Evolutionary conservation across 1,140 invertebrate species (phyloP).

Genomic region (Atta colombica): DNA sequence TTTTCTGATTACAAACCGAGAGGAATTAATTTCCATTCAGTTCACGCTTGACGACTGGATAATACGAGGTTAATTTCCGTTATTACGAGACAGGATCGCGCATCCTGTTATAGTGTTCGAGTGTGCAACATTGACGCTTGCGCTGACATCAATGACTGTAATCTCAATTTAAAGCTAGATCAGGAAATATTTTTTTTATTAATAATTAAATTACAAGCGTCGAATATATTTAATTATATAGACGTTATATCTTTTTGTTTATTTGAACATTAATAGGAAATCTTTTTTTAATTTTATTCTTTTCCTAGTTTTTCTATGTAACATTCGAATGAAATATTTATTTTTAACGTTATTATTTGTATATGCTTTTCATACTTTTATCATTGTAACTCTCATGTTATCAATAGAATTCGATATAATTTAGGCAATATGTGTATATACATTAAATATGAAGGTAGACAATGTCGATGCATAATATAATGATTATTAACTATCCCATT

Average conservation of each 20-base stretch:
- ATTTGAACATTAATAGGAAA: not conserved
- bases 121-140: not conserved
- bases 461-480: not conserved
- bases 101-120: constrained; percentile 35
- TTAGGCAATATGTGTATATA: not conserved
- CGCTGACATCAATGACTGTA: constrained; percentile 6
- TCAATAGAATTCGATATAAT: constrained; percentile 13
- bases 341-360: constrained; percentile 19
- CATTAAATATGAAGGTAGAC: not conserved
- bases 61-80: constrained; percentile 34
- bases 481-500: constrained; percentile 10
- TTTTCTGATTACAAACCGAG: constrained; percentile 29
- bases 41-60: constrained; percentile 37
- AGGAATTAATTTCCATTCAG: constrained; percentile 45
- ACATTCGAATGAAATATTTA: not conserved
- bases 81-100: constrained; percentile 20
- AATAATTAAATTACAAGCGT: not conserved
- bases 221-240: not conserved
- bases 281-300: not conserved
- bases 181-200: not conserved
- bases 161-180: constrained; percentile 18
- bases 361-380: not conserved
- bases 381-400: not conserved
- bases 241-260: not conserved
- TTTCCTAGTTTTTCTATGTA: not conserved